Conservation (phyloP, 2,113 vertebrate species). For the Maylandia zebra region DNA sequence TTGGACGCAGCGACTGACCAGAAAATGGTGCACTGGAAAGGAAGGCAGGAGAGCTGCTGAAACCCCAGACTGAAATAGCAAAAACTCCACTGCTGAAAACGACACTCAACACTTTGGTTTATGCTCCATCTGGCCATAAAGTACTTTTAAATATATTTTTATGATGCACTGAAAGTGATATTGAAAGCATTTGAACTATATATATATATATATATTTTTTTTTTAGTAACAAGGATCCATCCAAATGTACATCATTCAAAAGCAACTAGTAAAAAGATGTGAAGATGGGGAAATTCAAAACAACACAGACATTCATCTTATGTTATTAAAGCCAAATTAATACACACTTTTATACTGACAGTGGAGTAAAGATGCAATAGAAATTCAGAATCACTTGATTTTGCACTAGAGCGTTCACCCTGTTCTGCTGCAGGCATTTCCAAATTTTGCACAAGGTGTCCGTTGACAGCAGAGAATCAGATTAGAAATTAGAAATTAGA, state of each 20-base stretch:
- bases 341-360: neutral
- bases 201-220: neutral
- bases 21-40: conserved; percentile 28
- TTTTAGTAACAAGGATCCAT: neutral
- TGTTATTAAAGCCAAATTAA: neutral
- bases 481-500: neutral
- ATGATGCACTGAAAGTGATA: neutral
- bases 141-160: neutral
- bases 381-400: neutral
- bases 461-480: neutral
- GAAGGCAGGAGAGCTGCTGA: conserved; percentile 36
- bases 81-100: conserved; percentile 1
- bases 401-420: neutral
- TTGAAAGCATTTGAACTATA: neutral
- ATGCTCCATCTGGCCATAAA: neutral
- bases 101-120: conserved; percentile 30
- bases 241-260: neutral
- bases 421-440: neutral
- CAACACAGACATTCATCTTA: neutral
- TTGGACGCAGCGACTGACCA: conserved; percentile 48
- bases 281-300: neutral
- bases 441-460: neutral
- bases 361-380: neutral
- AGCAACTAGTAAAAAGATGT: neutral
- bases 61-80: conserved; percentile 54